A percentile compares a stretch with the other conserved stretches of the same genome.
Conservation (phyloP, 2,113 vertebrate species). For the Rhegmatorhina hoffmannsi region DNA sequence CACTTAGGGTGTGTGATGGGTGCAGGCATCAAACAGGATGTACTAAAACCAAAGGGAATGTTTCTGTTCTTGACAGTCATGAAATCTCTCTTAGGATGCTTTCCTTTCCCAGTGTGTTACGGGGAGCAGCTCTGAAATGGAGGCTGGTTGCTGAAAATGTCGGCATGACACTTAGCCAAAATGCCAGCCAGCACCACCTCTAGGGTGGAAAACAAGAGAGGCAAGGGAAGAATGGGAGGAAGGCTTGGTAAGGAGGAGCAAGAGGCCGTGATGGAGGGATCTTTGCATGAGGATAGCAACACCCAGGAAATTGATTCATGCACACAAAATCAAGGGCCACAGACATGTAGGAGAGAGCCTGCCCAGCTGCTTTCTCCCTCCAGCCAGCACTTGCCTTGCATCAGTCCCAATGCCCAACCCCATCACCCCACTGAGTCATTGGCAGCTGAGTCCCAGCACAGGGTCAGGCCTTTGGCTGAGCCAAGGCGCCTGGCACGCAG, state of each 20-base stretch:
- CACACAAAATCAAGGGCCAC: neutral
- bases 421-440: neutral
- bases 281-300: neutral
- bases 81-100: neutral
- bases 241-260: neutral
- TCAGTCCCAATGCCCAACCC: neutral
- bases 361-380: neutral
- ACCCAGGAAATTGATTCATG: neutral
- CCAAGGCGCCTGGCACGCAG: neutral
- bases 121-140: conserved; percentile 38
- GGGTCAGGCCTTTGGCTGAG: neutral
- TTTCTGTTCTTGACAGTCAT: accelerated
- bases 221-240: neutral
- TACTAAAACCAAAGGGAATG: neutral
- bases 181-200: conserved; percentile 29
- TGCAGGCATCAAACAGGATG: accelerated
- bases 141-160: conserved; percentile 45
- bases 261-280: neutral
- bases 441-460: neutral
- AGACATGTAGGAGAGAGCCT: accelerated
- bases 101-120: neutral
- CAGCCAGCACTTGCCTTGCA: neutral
- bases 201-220: neutral
- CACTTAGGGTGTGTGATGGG: neutral
- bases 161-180: conserved; percentile 18